Evolutionary conservation across 2,888 invertebrate species (phyloP).

Genomic region (Volucella bombylans): DNA sequence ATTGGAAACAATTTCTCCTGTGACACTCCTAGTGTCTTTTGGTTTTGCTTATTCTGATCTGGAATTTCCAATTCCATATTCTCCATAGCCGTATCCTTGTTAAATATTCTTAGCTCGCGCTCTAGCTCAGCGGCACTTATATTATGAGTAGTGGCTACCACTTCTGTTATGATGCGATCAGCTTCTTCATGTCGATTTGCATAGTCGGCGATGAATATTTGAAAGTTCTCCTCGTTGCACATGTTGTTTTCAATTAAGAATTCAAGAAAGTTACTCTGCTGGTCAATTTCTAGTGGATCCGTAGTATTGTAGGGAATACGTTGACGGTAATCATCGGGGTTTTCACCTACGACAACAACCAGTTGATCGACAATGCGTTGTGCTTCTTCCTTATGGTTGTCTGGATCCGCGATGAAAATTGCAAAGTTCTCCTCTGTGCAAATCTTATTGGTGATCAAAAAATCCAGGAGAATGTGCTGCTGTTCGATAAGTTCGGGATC

Average conservation of each 20-base stretch:
- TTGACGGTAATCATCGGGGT: slow-evolving; percentile 74
- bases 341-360: slow-evolving; percentile 76
- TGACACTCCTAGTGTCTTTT: slow-evolving; percentile 9
- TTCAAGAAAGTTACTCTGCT: slow-evolving; percentile 75
- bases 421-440: slow-evolving; percentile 81
- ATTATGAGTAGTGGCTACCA: slow-evolving; percentile 53
- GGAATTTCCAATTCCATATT: slow-evolving; percentile 59
- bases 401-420: slow-evolving; percentile 81
- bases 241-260: slow-evolving; percentile 77
- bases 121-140: slow-evolving; percentile 57
- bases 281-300: slow-evolving; percentile 74
- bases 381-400: slow-evolving; percentile 80
- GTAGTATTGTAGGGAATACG: slow-evolving; percentile 76
- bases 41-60: slow-evolving; percentile 51
- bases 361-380: slow-evolving; percentile 78
- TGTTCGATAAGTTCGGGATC: slow-evolving; percentile 80
- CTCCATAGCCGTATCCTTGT: neutral
- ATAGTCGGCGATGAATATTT: slow-evolving; percentile 77
- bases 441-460: slow-evolving; percentile 80
- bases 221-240: slow-evolving; percentile 77
- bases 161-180: slow-evolving; percentile 71
- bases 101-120: slow-evolving; percentile 43
- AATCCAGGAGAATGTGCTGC: slow-evolving; percentile 80
- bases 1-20: slow-evolving; percentile 82
- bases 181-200: slow-evolving; percentile 76